Conservation (phyloP, 2,888 invertebrate species). For the Anorthoa munda region DNA sequence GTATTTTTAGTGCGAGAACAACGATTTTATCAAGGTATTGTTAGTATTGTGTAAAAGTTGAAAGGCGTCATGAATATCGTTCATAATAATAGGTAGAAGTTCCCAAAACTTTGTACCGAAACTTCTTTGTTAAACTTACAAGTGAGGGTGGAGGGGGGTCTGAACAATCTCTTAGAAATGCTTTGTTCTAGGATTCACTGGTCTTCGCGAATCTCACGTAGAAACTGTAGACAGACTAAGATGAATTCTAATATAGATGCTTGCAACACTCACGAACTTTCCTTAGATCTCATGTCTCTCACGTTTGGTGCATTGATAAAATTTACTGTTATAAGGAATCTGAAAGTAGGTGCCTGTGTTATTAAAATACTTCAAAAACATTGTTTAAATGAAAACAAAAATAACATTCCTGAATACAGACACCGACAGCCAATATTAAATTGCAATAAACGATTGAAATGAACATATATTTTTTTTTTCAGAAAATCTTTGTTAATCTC, state of each 20-base stretch:
- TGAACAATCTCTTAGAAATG: conserved; percentile 67
- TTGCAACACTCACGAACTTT: conserved; percentile 57
- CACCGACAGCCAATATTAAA: not conserved
- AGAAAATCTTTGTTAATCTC: not conserved
- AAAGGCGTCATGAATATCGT: conserved; percentile 61
- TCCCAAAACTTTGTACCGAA: conserved; percentile 64
- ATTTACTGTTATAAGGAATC: not conserved
- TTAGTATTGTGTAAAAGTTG: conserved; percentile 64
- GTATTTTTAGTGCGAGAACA: conserved; percentile 9
- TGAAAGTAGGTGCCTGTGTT: too few species aligned
- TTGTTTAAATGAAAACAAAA: not conserved
- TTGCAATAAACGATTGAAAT: not conserved
- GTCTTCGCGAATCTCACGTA: conserved; percentile 61
- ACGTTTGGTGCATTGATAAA: not conserved
- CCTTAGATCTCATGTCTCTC: conserved; percentile 10
- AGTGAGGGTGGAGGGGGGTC: conserved; percentile 30
- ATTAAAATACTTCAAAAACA: not conserved
- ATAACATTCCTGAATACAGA: not conserved
- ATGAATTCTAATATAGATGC: conserved; percentile 70
- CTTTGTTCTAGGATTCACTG: conserved; percentile 73
- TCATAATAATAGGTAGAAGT: conserved; percentile 54
- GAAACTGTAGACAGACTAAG: conserved; percentile 56
- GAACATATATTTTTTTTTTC: not conserved
- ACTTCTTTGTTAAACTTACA: conserved; percentile 69
- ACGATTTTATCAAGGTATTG: conserved; percentile 57